Evolutionary conservation across 1,140 invertebrate species (phyloP), one percentile per base, ranked within the genome.

Genomic region (Harpegnathos saltator): DNA sequence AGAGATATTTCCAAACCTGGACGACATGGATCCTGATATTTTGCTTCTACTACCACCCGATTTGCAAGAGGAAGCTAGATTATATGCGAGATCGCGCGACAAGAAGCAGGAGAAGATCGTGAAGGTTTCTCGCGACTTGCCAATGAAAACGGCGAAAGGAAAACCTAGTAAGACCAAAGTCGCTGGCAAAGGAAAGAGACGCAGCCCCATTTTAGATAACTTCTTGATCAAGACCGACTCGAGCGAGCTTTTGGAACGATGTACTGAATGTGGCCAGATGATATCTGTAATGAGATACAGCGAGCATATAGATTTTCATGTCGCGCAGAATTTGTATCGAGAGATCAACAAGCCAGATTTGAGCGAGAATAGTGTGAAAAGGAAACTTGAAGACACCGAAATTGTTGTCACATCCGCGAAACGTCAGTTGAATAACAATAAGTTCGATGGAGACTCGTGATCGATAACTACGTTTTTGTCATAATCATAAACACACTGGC

Each of bases 221-320:
- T 94, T 93, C 78, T 82, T 94, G 24, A 91, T 93, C 7, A 93
- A 92, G 80, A 87, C 81, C 15, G 75, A 74, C 33, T 29, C 72
- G 0, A 63, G 26, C 75, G 65, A 66, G 11, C 85, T 83, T 54
- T 91, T 94, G 56, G 92, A 95, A 88, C 93, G 93, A 62, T 97
- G 97, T 91, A 11, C 90, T 1, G 95, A 97, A 87, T 97, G 97
- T 90, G 94, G 95, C 77, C 95, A 95, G 88, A 95, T 93, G 86
- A 94, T 97, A 48, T 90, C 93, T 33, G 19, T 93, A n/a, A 92
- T 93, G 5, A 96, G 96, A 81, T 95, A 96, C 89, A 80, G 91
- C 15, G 96, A 96, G 88, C 97, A 97, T 91, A 91, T 94, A 74
- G 97, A 97, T 93, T 97, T 96, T 92, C 97, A 97, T 90, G 92